These are phyloP conservation scores for Meta bourneti DNA, from an alignment of 2,888 invertebrate species.

Conservation along the genomic window DNA sequence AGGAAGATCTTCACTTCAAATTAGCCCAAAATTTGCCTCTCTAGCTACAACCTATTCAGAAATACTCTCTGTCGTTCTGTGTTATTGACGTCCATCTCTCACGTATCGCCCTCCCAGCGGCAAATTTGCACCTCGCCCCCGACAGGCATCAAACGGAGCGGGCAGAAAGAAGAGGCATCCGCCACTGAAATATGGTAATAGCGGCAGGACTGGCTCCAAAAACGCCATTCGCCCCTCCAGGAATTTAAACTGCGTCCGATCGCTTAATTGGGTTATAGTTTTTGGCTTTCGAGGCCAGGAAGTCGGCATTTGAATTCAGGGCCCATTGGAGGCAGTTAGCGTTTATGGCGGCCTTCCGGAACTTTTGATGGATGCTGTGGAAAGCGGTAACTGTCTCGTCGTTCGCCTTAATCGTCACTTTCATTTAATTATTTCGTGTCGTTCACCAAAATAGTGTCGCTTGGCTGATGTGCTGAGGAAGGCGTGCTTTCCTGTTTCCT, in stretches of 20 bases:
- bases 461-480: too few species aligned
- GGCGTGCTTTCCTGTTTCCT: too few species aligned
- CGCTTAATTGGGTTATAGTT: slow-evolving; percentile 70
- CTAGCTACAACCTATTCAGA: too few species aligned
- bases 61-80: too few species aligned
- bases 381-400: neutral
- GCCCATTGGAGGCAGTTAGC: slow-evolving; percentile 50
- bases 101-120: neutral
- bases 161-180: slow-evolving; percentile 13
- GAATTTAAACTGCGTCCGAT: slow-evolving; percentile 70
- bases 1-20: too few species aligned
- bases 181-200: slow-evolving; percentile 68
- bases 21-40: too few species aligned
- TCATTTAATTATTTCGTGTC: too few species aligned
- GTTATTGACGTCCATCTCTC: too few species aligned
- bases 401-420: too few species aligned
- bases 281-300: slow-evolving; percentile 34
- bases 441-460: too few species aligned
- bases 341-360: slow-evolving; percentile 53
- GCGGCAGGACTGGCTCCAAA: slow-evolving; percentile 28
- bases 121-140: neutral
- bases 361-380: slow-evolving; percentile 46
- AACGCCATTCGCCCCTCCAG: slow-evolving; percentile 26
- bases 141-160: slow-evolving; percentile 1
- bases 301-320: slow-evolving; percentile 45